phyloP scores from a whole-genome alignment of 1,140 invertebrate species.

The Papilio xuthus region DNA sequence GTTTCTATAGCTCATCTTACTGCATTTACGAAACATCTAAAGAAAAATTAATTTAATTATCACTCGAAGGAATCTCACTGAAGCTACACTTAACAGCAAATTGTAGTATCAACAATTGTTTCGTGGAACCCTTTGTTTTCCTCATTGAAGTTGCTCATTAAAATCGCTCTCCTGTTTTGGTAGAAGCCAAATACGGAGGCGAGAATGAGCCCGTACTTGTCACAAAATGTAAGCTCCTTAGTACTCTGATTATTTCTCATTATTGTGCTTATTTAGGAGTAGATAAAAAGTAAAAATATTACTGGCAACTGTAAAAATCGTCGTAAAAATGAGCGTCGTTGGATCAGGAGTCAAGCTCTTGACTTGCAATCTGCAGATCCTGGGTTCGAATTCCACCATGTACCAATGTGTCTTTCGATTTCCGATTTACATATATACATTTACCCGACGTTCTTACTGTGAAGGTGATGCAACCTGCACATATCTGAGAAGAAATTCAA shows the following conservation, averaged over 20 bases:
- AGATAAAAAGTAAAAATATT: constrained; percentile 28
- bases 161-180: constrained; percentile 60
- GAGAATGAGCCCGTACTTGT: constrained; percentile 46
- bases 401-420: too few species aligned
- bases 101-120: not conserved
- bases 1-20: too few species aligned
- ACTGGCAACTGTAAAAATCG: too few species aligned
- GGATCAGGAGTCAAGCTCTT: too few species aligned
- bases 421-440: too few species aligned
- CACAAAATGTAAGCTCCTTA: constrained; percentile 14
- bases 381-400: too few species aligned
- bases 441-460: too few species aligned
- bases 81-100: not conserved
- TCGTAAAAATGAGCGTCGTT: too few species aligned
- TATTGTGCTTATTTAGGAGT: not conserved
- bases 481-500: too few species aligned
- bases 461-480: too few species aligned
- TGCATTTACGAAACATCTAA: not conserved
- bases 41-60: not conserved
- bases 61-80: not conserved
- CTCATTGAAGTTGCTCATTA: constrained; percentile 66
- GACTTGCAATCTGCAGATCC: too few species aligned
- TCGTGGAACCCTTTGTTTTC: constrained; percentile 56
- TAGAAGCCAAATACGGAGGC: constrained; percentile 52
- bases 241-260: constrained; percentile 15